These are phyloP conservation scores for Sander lucioperca DNA, from an alignment of 2,113 vertebrate genomes.

Conservation along the genomic window DNA sequence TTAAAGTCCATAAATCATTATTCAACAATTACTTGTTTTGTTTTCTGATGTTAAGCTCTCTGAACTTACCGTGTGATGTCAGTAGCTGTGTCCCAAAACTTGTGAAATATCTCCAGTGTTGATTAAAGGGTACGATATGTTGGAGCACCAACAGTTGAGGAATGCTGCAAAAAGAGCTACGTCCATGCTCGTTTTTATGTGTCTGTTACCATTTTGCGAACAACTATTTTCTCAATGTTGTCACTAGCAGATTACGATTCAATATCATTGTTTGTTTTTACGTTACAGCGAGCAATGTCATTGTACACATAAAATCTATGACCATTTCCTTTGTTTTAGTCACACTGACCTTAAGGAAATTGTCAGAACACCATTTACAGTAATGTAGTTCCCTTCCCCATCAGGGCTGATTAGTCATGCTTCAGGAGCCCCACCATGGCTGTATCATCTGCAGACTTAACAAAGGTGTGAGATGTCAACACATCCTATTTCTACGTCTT, in stretches of 20 bases:
- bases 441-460: too few species aligned
- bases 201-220: conserved; percentile 12
- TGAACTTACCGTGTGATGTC: conserved; percentile 23
- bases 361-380: too few species aligned
- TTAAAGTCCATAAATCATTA: conserved; percentile 8
- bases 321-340: too few species aligned
- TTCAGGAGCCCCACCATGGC: too few species aligned
- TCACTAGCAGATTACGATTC: conserved; percentile 24
- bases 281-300: neutral
- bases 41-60: conserved; percentile 30
- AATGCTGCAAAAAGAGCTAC: conserved; percentile 22
- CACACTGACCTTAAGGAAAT: too few species aligned
- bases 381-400: too few species aligned
- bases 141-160: neutral
- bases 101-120: conserved; percentile 27
- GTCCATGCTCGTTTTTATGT: conserved; percentile 13
- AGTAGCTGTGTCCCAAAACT: conserved; percentile 24
- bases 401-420: too few species aligned
- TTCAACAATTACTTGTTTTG: neutral
- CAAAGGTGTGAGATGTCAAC: too few species aligned
- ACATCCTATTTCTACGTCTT: too few species aligned
- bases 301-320: too few species aligned
- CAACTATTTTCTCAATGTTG: conserved; percentile 21
- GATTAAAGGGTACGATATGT: neutral
- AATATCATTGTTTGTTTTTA: conserved; percentile 44